These are phyloP conservation scores for Verasper variegatus DNA, from an alignment of 2,113 vertebrate species.

Conservation along the genomic window DNA sequence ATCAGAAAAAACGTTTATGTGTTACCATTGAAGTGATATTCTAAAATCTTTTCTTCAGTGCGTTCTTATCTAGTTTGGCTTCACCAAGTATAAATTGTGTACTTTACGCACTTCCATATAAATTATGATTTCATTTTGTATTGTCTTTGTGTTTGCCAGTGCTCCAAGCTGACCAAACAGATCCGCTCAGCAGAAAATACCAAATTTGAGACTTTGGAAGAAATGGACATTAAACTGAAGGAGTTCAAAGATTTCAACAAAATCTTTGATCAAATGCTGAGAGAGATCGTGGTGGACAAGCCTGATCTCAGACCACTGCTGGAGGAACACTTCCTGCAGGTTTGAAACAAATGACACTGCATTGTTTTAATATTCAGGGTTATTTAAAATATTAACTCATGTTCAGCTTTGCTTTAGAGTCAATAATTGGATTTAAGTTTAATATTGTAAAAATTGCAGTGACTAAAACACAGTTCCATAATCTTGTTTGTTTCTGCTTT, in stretches of 20 bases:
- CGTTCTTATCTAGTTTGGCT: no score
- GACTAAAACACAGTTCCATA: neutral
- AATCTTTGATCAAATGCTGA: conserved; percentile 84
- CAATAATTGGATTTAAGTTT: neutral
- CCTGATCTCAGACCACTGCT: conserved; percentile 81
- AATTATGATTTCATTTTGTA: neutral
- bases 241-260: conserved; percentile 85
- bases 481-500: neutral
- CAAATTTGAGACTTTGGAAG: conserved; percentile 84
- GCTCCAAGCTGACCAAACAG: conserved; percentile 86
- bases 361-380: no score
- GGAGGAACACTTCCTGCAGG: conserved; percentile 88
- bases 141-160: conserved; percentile 66
- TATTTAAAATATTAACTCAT: neutral
- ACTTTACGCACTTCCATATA: neutral
- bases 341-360: conserved; percentile 42
- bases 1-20: no score
- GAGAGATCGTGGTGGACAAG: conserved; percentile 76
- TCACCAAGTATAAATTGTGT: no score
- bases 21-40: no score
- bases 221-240: conserved; percentile 87
- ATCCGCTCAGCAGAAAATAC: conserved; percentile 81
- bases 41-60: no score
- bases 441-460: neutral
- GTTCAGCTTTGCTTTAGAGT: neutral